phyloP scores from a whole-genome alignment of 2,888 invertebrate genomes.

The Drosophila paranaensis region DNA sequence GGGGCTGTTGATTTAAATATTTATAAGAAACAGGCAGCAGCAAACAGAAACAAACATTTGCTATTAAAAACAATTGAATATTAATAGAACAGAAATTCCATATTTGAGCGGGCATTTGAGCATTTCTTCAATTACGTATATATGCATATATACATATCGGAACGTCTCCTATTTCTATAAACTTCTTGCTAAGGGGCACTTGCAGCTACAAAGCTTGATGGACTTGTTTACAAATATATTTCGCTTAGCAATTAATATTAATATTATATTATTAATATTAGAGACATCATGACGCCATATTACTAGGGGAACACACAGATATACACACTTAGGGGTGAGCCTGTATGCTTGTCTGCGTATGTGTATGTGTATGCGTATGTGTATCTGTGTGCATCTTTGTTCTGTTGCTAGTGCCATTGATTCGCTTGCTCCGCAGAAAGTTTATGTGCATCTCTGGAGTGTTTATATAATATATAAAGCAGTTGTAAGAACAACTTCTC shows the following conservation, averaged over 20 bases:
- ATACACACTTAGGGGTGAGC: slow-evolving; percentile 1
- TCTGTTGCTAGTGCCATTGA: slow-evolving; percentile 22
- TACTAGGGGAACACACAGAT: not conserved
- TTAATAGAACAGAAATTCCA: slow-evolving; percentile 38
- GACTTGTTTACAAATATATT: slow-evolving; percentile 1
- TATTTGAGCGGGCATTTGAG: slow-evolving; percentile 7
- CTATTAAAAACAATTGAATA: slow-evolving; percentile 62
- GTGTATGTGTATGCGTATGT: no score
- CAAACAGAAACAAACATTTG: slow-evolving; percentile 65
- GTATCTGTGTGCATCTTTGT: not conserved
- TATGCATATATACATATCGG: not conserved
- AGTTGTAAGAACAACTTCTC: slow-evolving; percentile 5
- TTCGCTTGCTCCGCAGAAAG: slow-evolving; percentile 27
- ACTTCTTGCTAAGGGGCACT: not conserved
- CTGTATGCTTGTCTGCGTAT: not conserved
- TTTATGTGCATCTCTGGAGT: slow-evolving; percentile 6
- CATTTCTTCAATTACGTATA: not conserved
- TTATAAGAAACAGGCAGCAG: slow-evolving; percentile 29
- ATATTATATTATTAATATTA: no score
- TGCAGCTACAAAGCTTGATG: slow-evolving; percentile 9
- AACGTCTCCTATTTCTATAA: not conserved
- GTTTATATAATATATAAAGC: slow-evolving; percentile 8
- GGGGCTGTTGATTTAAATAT: slow-evolving; percentile 18
- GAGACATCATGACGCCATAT: slow-evolving; percentile 52
- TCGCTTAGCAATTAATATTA: slow-evolving; percentile 20